phyloP scores from a whole-genome alignment of 2,888 invertebrate genomes.

The Nomada lathburiana region DNA sequence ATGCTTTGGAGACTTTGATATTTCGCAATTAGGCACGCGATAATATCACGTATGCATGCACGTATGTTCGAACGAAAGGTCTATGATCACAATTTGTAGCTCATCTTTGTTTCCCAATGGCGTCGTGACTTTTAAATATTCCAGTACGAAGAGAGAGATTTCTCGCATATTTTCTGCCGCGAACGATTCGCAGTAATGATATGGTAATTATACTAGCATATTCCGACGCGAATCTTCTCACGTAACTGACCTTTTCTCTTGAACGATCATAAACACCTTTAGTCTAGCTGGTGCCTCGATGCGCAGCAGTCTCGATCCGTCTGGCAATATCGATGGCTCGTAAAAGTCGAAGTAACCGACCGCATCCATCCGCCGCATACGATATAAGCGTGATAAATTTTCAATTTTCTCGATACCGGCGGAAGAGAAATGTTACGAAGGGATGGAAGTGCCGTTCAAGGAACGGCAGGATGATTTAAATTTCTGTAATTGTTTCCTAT shows the following conservation, averaged over 20 bases:
- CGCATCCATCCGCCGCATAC: slow-evolving; percentile 47
- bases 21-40: not conserved
- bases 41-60: too few relatives aligned
- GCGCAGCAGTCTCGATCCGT: slow-evolving; percentile 30
- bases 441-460: not conserved
- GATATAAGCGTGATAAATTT: slow-evolving; percentile 59
- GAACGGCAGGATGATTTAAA: slow-evolving; percentile 1
- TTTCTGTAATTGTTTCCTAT: slow-evolving; percentile 39
- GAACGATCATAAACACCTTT: slow-evolving; percentile 41
- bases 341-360: slow-evolving; percentile 53
- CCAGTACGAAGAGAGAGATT: not conserved
- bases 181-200: slow-evolving; percentile 47
- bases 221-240: slow-evolving; percentile 10
- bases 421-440: not conserved
- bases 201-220: slow-evolving; percentile 54
- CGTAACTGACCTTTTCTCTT: slow-evolving; percentile 49
- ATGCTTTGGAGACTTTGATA: not conserved
- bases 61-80: not conserved
- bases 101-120: not conserved
- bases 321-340: slow-evolving; percentile 56
- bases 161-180: slow-evolving; percentile 26
- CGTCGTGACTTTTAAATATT: not conserved
- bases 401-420: slow-evolving; percentile 47
- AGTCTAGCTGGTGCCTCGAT: slow-evolving; percentile 1
- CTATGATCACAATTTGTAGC: not conserved